Evolutionary conservation across 2,888 invertebrate species (phyloP).

Genomic region (Drosophila ustulata): DNA sequence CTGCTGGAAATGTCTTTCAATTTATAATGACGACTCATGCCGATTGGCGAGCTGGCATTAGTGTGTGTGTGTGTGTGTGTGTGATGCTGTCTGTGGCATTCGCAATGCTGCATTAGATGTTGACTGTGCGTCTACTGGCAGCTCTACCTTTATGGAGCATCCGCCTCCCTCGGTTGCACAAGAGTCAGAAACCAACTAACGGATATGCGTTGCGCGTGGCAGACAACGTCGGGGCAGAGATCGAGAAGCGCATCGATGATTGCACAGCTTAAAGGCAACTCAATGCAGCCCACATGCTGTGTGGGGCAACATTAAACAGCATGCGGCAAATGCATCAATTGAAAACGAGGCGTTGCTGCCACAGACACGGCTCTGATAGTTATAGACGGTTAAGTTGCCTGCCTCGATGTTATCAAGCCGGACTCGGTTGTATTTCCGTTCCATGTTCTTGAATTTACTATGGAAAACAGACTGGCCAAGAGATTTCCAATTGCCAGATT

Average conservation of each 20-base stretch:
- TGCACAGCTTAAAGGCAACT: slow-evolving; percentile 64
- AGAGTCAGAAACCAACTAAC: slow-evolving; percentile 19
- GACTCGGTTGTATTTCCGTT: neutral
- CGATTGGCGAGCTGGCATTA: slow-evolving; percentile 40
- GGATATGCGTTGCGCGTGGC: slow-evolving; percentile 59
- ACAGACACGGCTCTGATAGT: slow-evolving; percentile 37
- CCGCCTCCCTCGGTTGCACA: neutral
- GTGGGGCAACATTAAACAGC: slow-evolving; percentile 42
- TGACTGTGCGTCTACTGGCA: slow-evolving; percentile 22
- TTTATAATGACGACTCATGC: slow-evolving; percentile 71
- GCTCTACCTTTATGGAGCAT: neutral
- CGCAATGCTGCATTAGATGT: slow-evolving; percentile 62
- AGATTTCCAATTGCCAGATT: slow-evolving; percentile 39
- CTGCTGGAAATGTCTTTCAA: slow-evolving; percentile 71
- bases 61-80: slow-evolving; percentile 24
- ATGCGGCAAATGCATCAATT: slow-evolving; percentile 62
- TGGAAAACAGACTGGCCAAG: neutral
- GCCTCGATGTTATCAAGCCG: slow-evolving; percentile 17
- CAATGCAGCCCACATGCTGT: slow-evolving; percentile 5
- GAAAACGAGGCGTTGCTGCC: slow-evolving; percentile 60
- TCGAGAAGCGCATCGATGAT: slow-evolving; percentile 67
- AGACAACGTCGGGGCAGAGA: slow-evolving; percentile 39
- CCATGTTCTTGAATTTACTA: neutral
- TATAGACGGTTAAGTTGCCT: slow-evolving; percentile 13
- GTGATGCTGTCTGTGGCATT: slow-evolving; percentile 64